Percentiles rank a stretch among this genome's conserved stretches.
These are phyloP conservation scores for Trachelus troglodyta DNA, from an alignment of 2,888 invertebrate species.

Conservation along the genomic window DNA sequence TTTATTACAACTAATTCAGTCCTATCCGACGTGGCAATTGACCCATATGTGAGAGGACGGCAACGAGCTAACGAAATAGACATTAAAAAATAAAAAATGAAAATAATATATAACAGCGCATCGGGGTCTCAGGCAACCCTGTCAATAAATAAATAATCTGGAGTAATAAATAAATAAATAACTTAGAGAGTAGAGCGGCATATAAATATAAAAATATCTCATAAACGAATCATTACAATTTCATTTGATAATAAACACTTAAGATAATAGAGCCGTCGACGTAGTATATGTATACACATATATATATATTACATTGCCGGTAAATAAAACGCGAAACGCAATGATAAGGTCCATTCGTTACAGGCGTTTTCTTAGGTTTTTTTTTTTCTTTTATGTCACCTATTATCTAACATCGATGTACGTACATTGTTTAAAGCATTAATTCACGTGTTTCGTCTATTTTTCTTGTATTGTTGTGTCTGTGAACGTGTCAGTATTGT, in stretches of 20 bases:
- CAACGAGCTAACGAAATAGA: not conserved
- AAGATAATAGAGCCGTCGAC: not conserved
- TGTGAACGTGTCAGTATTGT: not conserved
- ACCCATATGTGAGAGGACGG: not conserved
- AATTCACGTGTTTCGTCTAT: conserved; percentile 17
- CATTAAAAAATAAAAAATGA: not conserved
- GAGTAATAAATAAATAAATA: conserved; percentile 4
- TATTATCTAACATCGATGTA: conserved; percentile 43
- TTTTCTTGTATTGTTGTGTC: not conserved
- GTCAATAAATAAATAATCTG: not conserved
- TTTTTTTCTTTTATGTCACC: conserved; percentile 25
- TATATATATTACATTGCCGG: not conserved
- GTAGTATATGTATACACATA: not conserved
- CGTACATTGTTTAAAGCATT: conserved; percentile 41
- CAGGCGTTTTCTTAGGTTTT: not conserved
- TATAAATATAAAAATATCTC: not conserved
- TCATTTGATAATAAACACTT: not conserved
- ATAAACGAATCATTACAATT: not conserved
- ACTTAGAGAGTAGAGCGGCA: not conserved
- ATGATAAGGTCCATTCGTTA: not conserved
- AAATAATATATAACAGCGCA: not conserved
- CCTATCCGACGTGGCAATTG: not conserved
- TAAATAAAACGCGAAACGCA: conserved; percentile 11
- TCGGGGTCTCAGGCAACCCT: not conserved
- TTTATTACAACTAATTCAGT: conserved; percentile 25